phyloP scores from a whole-genome alignment of 1,140 invertebrate species.

The Grapholita molesta region DNA sequence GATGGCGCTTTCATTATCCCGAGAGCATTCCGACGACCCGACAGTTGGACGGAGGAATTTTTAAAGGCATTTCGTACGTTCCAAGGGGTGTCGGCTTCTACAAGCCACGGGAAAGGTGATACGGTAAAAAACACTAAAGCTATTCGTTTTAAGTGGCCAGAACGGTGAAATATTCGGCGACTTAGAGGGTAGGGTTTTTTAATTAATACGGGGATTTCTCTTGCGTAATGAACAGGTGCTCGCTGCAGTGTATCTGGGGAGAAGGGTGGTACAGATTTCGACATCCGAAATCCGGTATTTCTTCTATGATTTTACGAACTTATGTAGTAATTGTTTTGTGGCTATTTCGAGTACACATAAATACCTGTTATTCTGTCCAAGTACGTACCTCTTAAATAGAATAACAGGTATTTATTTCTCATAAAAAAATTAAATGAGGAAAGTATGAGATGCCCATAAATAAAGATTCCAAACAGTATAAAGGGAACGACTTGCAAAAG shows the following conservation, averaged over 20 bases:
- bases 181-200: slow-evolving; percentile 58
- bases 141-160: slow-evolving; percentile 69
- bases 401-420: too few relatives aligned
- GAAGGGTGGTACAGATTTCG: slow-evolving; percentile 18
- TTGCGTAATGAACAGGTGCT: slow-evolving; percentile 43
- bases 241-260: slow-evolving; percentile 19
- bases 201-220: slow-evolving; percentile 46
- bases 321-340: neutral
- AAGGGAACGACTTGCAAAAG: too few relatives aligned
- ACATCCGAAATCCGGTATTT: neutral
- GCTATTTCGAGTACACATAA: too few relatives aligned
- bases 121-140: slow-evolving; percentile 39
- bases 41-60: slow-evolving; percentile 2
- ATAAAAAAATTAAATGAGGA: too few relatives aligned
- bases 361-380: too few relatives aligned
- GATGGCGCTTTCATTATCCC: slow-evolving; percentile 12
- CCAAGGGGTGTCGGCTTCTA: neutral
- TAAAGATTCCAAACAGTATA: too few relatives aligned
- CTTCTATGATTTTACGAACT: neutral
- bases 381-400: too few relatives aligned
- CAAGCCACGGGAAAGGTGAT: slow-evolving; percentile 34
- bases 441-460: too few relatives aligned
- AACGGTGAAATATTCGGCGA: slow-evolving; percentile 67
- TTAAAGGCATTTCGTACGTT: slow-evolving; percentile 12
- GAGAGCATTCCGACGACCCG: slow-evolving; percentile 8